A percentile compares a stretch with the other conserved stretches of the same genome.
Conservation (phyloP, 1,140 invertebrate genomes). For the Drosophila pallidifrons region DNA sequence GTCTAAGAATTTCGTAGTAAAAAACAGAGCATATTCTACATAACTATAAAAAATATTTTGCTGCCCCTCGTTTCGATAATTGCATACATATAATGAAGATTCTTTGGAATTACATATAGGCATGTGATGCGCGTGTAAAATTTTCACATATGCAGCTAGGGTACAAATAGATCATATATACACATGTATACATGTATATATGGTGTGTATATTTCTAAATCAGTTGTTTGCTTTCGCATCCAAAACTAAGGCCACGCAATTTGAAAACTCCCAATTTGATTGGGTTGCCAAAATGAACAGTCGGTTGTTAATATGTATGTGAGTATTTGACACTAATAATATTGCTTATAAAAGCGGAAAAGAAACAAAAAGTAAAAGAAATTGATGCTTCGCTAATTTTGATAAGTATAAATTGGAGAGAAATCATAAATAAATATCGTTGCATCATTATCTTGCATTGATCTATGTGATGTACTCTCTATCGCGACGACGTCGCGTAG, state of each 20-base stretch:
- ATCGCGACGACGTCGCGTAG: conserved; percentile 58
- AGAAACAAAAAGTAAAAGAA: conserved; percentile 11
- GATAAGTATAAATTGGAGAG: background rate
- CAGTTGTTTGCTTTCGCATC: conserved; percentile 49
- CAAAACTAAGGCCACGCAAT: conserved; percentile 72
- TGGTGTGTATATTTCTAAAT: conserved; percentile 37
- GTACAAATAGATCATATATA: conserved; percentile 12
- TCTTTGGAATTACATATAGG: conserved; percentile 49
- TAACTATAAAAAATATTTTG: conserved; percentile 2
- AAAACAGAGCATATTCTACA: conserved; percentile 29
- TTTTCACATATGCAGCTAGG: conserved; percentile 21
- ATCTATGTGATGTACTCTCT: conserved; percentile 76
- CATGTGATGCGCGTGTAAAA: conserved; percentile 6
- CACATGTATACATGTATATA: conserved; percentile 16
- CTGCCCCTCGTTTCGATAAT: background rate
- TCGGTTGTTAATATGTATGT: conserved; percentile 37
- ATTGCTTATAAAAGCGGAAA: conserved; percentile 5
- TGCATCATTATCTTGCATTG: conserved; percentile 13
- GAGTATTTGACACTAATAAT: conserved; percentile 61
- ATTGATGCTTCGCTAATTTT: conserved; percentile 26
- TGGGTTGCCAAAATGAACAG: conserved; percentile 35
- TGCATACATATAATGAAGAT: conserved; percentile 46
- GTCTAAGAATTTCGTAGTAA: conserved; percentile 29
- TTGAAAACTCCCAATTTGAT: conserved; percentile 60
- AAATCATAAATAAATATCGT: conserved; percentile 35